Percentiles rank a stretch among this genome's conserved stretches.
Evolutionary conservation across 2,888 invertebrate species (phyloP).

Genomic region (Piscicola geometra): DNA sequence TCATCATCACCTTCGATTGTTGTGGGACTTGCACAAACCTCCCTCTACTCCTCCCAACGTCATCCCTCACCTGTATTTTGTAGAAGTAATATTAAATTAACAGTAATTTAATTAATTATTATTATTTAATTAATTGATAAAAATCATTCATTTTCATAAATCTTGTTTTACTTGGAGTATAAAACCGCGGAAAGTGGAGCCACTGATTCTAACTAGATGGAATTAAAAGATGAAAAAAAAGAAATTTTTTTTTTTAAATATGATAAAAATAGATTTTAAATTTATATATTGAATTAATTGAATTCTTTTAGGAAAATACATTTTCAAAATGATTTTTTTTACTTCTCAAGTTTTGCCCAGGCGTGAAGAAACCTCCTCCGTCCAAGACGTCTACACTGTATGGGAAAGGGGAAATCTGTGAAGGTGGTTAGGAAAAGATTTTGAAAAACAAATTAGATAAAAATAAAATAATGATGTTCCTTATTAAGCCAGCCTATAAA

Average conservation of each 20-base stretch:
- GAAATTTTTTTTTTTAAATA: not conserved
- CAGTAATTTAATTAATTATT: too few relatives aligned
- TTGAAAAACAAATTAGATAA: too few relatives aligned
- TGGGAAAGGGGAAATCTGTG: not conserved
- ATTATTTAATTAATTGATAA: too few relatives aligned
- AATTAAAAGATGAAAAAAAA: too few relatives aligned
- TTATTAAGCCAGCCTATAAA: too few relatives aligned
- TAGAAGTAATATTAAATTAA: too few relatives aligned
- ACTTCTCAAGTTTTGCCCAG: conserved; percentile 5
- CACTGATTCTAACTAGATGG: conserved; percentile 11
- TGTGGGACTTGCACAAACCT: not conserved
- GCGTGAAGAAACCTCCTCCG: conserved; percentile 8
- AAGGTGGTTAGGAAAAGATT: not conserved
- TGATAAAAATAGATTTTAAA: not conserved
- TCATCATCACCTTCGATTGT: conserved; percentile 8
- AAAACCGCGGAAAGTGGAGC: conserved; percentile 20
- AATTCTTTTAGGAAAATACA: not conserved
- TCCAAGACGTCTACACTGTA: conserved; percentile 10
- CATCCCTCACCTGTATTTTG: conserved; percentile 17
- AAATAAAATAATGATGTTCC: too few relatives aligned
- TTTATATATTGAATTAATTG: not conserved
- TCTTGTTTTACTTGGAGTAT: conserved; percentile 5
- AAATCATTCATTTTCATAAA: not conserved
- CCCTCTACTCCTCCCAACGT: conserved; percentile 21
- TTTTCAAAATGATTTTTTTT: not conserved